phyloP scores from a whole-genome alignment of 2,797 vertebrate genomes.

The Miichthys miiuy region DNA sequence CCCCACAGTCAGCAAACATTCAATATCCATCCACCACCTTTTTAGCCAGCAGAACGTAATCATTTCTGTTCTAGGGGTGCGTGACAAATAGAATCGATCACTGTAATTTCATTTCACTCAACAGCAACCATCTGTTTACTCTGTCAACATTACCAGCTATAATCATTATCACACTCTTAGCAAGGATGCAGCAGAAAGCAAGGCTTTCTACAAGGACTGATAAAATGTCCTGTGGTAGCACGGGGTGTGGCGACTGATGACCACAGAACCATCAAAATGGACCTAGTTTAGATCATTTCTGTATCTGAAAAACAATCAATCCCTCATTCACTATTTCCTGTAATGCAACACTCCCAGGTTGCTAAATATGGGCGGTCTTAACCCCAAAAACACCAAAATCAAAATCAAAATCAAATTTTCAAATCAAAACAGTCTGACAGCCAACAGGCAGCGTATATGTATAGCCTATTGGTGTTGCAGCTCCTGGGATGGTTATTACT shows the following conservation, averaged over 20 bases:
- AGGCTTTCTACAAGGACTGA: slow-evolving; percentile 47
- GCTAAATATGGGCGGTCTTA: not conserved
- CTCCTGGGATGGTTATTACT: not conserved
- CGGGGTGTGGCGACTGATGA: not conserved
- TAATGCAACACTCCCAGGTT: not conserved
- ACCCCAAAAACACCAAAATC: not conserved
- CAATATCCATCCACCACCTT: slow-evolving; percentile 72
- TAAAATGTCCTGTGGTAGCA: slow-evolving; percentile 52
- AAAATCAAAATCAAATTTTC: not conserved
- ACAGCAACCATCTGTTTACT: slow-evolving; percentile 78
- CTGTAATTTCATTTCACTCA: slow-evolving; percentile 82
- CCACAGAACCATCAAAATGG: slow-evolving; percentile 23
- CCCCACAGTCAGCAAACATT: slow-evolving; percentile 65
- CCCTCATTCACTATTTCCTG: not conserved
- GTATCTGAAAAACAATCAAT: not conserved
- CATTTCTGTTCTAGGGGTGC: slow-evolving; percentile 72
- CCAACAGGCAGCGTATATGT: not conserved
- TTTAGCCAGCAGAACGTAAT: slow-evolving; percentile 76
- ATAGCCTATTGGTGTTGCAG: not conserved
- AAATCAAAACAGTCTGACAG: not conserved
- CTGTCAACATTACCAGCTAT: slow-evolving; percentile 70
- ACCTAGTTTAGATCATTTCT: not conserved
- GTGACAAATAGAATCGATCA: slow-evolving; percentile 83
- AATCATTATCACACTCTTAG: slow-evolving; percentile 77
- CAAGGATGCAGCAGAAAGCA: slow-evolving; percentile 52